Evolutionary conservation across 2,113 vertebrate genomes (phyloP).

Genomic region (Arvicanthis niloticus): DNA sequence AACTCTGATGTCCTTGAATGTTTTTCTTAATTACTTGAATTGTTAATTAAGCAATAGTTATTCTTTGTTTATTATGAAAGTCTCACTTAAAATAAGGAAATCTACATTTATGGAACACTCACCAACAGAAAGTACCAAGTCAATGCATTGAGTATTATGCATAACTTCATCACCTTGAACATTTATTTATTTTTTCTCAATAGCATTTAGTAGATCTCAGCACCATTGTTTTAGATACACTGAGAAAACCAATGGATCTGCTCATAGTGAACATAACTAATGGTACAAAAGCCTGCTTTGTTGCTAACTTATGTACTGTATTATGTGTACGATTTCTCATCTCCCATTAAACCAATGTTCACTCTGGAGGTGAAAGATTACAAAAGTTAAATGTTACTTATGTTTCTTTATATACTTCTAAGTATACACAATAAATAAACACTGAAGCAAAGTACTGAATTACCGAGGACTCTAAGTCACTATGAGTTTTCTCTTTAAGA

Average conservation of each 20-base stretch:
- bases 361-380: not conserved
- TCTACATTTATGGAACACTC: not conserved
- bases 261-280: not conserved
- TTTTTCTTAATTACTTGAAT: not conserved
- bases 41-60: not conserved
- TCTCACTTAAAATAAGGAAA: not conserved
- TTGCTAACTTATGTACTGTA: not conserved
- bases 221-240: not conserved
- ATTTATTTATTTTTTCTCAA: not conserved
- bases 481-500: not conserved
- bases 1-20: not conserved
- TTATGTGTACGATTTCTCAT: not conserved
- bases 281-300: not conserved
- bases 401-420: not conserved
- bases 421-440: not conserved
- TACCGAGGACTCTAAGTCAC: not conserved
- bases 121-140: not conserved
- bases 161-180: not conserved
- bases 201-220: not conserved
- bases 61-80: not conserved
- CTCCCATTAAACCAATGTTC: not conserved
- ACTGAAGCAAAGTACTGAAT: not conserved
- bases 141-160: not conserved
- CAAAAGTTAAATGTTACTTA: not conserved
- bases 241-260: not conserved